Evolutionary conservation across 2,888 invertebrate genomes (phyloP), one percentile per base, ranked within the genome.

Genomic region (Synanthedon tipuliformis): DNA sequence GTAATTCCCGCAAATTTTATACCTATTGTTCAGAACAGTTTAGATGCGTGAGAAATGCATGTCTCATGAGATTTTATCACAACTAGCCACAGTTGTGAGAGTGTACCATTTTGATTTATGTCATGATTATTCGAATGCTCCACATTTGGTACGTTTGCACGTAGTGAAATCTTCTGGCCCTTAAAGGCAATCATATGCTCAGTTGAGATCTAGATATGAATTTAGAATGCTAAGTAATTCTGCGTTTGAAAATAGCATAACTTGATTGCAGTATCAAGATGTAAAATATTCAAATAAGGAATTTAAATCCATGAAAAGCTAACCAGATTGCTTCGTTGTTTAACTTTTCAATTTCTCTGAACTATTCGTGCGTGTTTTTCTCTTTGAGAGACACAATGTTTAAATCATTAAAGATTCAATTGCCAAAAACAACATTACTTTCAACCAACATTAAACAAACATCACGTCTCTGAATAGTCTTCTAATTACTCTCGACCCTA

Each of bases 21-120:
- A 34, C 53, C 59, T 55, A 63, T 65, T 64, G 63, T 65, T 56
- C 50, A 49, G 40, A 50, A 53, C 53, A 48, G 52, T 59, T 59
- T 57, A 54, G 56, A 48, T 49, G 41, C 62, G 61, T 68, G 68
- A 56, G 68, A 69, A 65, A 16, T 40, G 56, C 57, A 16, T 15
- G 48, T 13, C 2, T 4, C 16, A 48, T 15, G 49, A 12, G 49
- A 49, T 23, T 10, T 49, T 49, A 49, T 49, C 23, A 45, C 8
- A 34, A 34, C 13, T 45, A 45, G n/a, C 45, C 13, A 16, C 4
- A 27, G 55, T 50, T 58, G 55, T 54, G 61, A 59, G 59, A 61
- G 56, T 57, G 54, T 12, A 15, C 45, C 45, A 48, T 55, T 58
- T 57, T 63, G 70, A 71, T 69, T 60, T 55, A 53, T 61, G 63